Conservation (phyloP, 1,140 invertebrate species). For the Formica selysi region DNA sequence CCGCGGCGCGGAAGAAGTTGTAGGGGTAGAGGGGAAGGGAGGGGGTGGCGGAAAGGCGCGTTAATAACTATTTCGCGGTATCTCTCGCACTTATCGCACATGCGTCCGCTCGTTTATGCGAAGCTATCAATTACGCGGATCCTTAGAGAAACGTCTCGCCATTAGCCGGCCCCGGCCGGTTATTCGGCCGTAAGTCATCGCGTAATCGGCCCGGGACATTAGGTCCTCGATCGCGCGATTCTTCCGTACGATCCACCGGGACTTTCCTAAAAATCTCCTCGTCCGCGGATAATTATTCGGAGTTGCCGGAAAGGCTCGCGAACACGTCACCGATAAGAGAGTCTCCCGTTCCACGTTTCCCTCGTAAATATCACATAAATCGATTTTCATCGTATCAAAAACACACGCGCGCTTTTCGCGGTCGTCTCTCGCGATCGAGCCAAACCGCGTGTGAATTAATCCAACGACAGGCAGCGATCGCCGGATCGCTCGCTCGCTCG, state of each 20-base stretch:
- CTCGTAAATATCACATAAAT: conserved; percentile 67
- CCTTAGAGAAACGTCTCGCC: conserved; percentile 64
- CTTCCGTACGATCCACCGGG: conserved; percentile 40
- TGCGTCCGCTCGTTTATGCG: conserved; percentile 67
- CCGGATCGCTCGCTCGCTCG: conserved; percentile 37
- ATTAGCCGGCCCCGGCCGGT: conserved; percentile 62
- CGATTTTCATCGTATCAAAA: conserved; percentile 60
- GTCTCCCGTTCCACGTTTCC: background rate
- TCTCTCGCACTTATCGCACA: conserved; percentile 69
- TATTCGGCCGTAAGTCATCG: conserved; percentile 72
- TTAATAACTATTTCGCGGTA: conserved; percentile 70
- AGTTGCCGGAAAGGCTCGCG: background rate
- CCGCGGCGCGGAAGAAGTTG: background rate
- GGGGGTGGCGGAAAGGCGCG: background rate
- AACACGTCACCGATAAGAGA: conserved; percentile 21
- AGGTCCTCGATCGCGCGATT: conserved; percentile 26
- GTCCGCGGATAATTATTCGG: background rate
- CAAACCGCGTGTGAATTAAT: conserved; percentile 81
- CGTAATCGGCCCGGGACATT: conserved; percentile 57
- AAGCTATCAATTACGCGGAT: conserved; percentile 73
- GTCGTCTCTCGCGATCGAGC: conserved; percentile 67
- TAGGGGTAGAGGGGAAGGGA: no score
- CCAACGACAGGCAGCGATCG: conserved; percentile 76
- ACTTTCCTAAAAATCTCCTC: background rate
- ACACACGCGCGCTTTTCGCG: conserved; percentile 57